Base-by-base conservation (phyloP, 1,140 invertebrate genomes). In the Chymomyza costata region DNA sequence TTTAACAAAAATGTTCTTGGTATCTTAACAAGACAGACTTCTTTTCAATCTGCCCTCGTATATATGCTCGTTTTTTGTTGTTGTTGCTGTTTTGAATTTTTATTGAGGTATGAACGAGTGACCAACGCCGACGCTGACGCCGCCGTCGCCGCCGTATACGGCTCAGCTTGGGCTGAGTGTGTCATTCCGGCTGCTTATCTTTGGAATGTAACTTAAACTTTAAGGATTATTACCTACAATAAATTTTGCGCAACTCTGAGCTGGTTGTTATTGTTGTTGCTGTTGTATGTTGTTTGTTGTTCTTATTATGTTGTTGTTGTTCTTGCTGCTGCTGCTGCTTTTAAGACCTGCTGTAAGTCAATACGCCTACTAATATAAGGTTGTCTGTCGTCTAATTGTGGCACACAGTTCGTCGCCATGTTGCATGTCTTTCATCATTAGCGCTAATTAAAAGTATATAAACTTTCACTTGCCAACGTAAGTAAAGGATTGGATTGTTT, bases 201-300 rank as follows among this genome's bases (percentile, higher is more conserved):
- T 39, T 69, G 76, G 74, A 80, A 80, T 81, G 74, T 80, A 80
- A 80, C 65, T 81, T 80, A 80, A 80, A 81, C 74, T 80, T 80
- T 81, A 80, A 80, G 74, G 74, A 80, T 80, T 80, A 80, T 80
- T 80, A 76, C 74, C 68, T 73, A 82, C 69, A 80, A 80, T 81
- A 80, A 80, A 80, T 80, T n/a, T 80, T 81, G 68, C 64, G 65
- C 50, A 59, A 51, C 52, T 10, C 13, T 34, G 7, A n/a, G 13
- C 7, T 34, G 31, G 13, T 34, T 34, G 5, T 11, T 34, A n/a
- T 34, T 19, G 15, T 18, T 2, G 16, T 6, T 18, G 32, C 32
- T 34, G 3, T 34, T n/a, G n/a, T n/a, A n/a, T n/a, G n/a, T n/a
- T n/a, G n/a, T n/a, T n/a, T n/a, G n/a, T n/a, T 34, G 32, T 34